Base-by-base conservation (phyloP, 2,888 invertebrate species). In the Glyphotaelius pellucidus region DNA sequence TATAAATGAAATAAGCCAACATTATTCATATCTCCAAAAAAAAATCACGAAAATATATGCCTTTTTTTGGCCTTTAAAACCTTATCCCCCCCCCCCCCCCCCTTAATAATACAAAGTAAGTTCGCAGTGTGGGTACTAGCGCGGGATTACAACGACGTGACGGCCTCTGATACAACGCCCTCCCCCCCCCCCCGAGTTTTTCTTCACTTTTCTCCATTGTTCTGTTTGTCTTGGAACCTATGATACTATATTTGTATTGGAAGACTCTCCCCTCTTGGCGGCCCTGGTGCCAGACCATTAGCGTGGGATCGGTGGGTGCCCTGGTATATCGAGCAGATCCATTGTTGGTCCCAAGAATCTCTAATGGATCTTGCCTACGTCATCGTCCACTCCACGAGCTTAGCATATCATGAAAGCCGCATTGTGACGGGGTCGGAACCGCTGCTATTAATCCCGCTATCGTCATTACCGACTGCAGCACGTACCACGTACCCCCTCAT, bases 331-430 rank as follows among this genome's bases (percentile, higher is more conserved):
- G 86, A 84, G 84, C 32, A 35, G 25, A 25, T 38, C 42, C 42
- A 38, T 86, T 86, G 86, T 86, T 86, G 86, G 31, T 9, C 67
- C 80, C 31, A 25, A 30, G 67, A 35, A 52, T 89, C 80, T 15
- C 79, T 89, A 89, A 89, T 89, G 79, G 89, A 89, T 80, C 67
- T 30, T 80, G 80, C 32, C 32, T 35, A 89, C 89, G 89, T 89
- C 80, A 89, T 89, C 89, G 89, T 89, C 89, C 79, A 86, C 86
- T 86, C 30, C 47, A 86, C 25, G 30, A 47, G 47, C 42, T 86
- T 86, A 47, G n/a, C 86, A 85, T 47, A 86, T 42, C 38, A n/a
- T 84, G 84, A 38, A 35, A 84, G 31, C 32, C 38, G 32, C 84
- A 38, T 25, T 38, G 84, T 84, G 38, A 32, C 31, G 38, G 84